Evolutionary conservation across 1,140 invertebrate genomes (phyloP).

Genomic region (Drosophila simulans): DNA sequence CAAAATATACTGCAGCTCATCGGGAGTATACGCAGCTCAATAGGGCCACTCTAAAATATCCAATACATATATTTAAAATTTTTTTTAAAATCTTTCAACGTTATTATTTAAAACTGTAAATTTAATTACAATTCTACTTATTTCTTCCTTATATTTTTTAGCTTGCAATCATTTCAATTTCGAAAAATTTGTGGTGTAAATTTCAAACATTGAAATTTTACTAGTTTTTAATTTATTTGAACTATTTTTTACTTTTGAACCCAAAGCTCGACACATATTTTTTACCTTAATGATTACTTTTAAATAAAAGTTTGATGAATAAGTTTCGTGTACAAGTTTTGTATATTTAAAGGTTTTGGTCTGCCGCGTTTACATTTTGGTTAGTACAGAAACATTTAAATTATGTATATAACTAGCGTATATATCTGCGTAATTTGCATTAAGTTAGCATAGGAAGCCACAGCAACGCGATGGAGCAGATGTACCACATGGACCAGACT

Average conservation of each 20-base stretch:
- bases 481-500: neutral
- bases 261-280: too few relatives aligned
- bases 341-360: constrained; percentile 39
- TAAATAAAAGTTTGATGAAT: too few relatives aligned
- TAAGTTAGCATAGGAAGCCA: constrained; percentile 33
- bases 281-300: too few relatives aligned
- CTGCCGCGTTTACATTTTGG: constrained; percentile 40
- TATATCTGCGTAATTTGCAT: constrained; percentile 27
- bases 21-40: neutral
- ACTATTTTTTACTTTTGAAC: too few relatives aligned
- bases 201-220: too few relatives aligned
- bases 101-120: neutral
- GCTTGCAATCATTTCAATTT: too few relatives aligned
- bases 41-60: neutral
- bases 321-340: constrained; percentile 18
- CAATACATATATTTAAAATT: neutral
- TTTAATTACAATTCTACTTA: too few relatives aligned
- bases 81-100: neutral
- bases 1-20: neutral
- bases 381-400: constrained; percentile 46
- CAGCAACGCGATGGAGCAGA: constrained; percentile 1
- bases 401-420: constrained; percentile 32
- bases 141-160: too few relatives aligned
- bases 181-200: too few relatives aligned
- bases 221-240: too few relatives aligned